Base-by-base conservation (phyloP, 2,888 invertebrate species). In the Theodoxus fluviatilis region DNA sequence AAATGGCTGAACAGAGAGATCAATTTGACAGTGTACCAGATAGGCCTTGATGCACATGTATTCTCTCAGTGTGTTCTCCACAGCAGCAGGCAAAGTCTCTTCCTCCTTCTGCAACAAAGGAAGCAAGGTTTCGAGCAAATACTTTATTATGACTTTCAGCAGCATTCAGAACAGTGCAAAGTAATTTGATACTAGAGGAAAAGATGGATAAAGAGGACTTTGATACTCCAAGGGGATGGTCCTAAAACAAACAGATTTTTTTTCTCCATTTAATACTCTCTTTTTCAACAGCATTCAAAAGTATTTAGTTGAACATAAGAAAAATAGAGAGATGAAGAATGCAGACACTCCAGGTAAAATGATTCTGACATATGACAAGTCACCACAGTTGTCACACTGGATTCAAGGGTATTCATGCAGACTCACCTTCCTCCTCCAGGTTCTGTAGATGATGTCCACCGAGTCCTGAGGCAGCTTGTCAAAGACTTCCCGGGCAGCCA, bases 31-130 rank as follows among this genome's bases (percentile, higher is more conserved):
- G 70, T 82, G 75, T 78, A 89, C 90, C 76, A 97, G 89, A 85
- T 96, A 97, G 0, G 94, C 91, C 87, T 94, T 93, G 81, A 94
- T 91, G 86, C 96, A 94, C 40, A 96, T 89, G 88, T 94, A 94
- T 86, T 97, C 96, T 77, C 94, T 91, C 68, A 96, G 87, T 69
- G 86, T 89, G 78, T 85, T 91, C 85, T 78, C 90, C 88, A 77
- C 89, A 84, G 69, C 90, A 86, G 64, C 89, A 78, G 84, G 89
- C 83, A 81, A 79, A 79, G 87, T 89, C 76, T 79, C 85, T 57
- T 86, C 76, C 6, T 87, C 88, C 43, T 89, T 88, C 85, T 86
- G 75, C 4, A 79, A 77, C 15, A 63, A 52, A 49, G 35, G n/a
- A 61, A 28, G 65, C 9, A 55, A 43, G 28, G 28, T 38, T 18